Conservation (phyloP, 2,888 invertebrate genomes). For the Calameuta idolon region DNA sequence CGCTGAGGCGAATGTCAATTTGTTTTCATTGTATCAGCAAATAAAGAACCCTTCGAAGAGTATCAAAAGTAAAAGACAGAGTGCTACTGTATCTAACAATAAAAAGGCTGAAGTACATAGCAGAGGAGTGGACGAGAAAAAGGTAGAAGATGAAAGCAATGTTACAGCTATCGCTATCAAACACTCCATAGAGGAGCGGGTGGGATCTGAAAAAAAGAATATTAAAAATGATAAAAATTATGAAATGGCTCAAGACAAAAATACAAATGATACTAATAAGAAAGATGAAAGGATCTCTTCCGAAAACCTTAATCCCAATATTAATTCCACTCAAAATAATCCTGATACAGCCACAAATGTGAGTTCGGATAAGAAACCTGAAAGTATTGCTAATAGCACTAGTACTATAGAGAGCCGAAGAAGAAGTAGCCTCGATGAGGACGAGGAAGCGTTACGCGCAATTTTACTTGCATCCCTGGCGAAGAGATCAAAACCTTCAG, state of each 20-base stretch:
- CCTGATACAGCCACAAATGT: not conserved
- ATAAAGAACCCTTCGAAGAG: not conserved
- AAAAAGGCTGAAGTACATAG: not conserved
- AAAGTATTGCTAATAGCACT: not conserved
- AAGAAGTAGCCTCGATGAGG: slow-evolving; percentile 59
- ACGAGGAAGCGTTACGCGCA: slow-evolving; percentile 58
- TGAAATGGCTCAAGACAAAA: too few relatives aligned
- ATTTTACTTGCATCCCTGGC: slow-evolving; percentile 57
- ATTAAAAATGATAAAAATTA: not conserved
- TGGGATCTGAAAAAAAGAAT: not conserved
- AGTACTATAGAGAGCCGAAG: slow-evolving; percentile 21
- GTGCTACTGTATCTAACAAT: not conserved
- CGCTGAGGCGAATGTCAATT: slow-evolving; percentile 3
- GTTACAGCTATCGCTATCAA: too few relatives aligned
- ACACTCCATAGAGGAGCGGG: not conserved
- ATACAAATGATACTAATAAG: not conserved
- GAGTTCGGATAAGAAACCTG: not conserved
- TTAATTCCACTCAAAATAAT: not conserved
- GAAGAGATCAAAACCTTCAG: slow-evolving; percentile 42
- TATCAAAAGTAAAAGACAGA: not conserved
- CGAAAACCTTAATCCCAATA: not conserved
- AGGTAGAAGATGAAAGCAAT: not conserved
- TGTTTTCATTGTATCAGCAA: slow-evolving; percentile 1
- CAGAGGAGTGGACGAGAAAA: not conserved
- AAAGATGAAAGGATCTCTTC: not conserved